Conservation (phyloP, 2,888 invertebrate genomes). For the Oscheius sp. region DNA sequence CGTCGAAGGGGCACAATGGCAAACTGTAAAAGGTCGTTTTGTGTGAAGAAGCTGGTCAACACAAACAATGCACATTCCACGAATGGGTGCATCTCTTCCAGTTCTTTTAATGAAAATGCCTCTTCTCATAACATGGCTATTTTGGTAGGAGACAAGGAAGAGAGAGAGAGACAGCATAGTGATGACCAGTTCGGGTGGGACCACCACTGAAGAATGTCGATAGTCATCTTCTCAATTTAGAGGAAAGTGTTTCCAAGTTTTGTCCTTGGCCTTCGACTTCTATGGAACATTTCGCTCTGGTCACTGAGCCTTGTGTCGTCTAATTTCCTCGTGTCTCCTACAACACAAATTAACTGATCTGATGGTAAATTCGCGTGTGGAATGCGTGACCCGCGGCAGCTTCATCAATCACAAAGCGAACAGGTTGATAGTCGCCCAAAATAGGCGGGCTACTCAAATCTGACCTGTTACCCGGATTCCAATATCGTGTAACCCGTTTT, state of each 20-base stretch:
- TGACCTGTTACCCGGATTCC: not conserved
- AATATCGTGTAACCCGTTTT: too few species aligned
- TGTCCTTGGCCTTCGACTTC: not conserved
- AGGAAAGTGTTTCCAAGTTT: not conserved
- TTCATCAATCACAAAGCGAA: not conserved
- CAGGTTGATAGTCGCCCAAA: constrained; percentile 8
- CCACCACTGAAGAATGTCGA: too few species aligned
- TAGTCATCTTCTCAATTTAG: too few species aligned
- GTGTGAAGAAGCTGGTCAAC: constrained; percentile 19
- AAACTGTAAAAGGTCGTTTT: not conserved
- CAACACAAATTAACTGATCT: too few species aligned
- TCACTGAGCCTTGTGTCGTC: not conserved
- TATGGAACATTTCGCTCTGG: not conserved
- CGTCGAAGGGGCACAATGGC: not conserved
- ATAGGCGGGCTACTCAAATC: not conserved
- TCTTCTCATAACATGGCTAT: constrained; percentile 7
- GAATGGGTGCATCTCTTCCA: constrained; percentile 26
- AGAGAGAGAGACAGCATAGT: not conserved
- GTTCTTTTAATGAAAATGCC: not conserved
- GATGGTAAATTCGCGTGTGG: constrained; percentile 3
- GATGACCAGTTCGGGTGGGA: not conserved
- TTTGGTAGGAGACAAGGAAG: not conserved
- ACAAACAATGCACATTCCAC: constrained; percentile 30
- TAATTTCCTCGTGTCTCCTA: not conserved
- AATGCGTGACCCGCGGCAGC: constrained; percentile 33